Conservation (phyloP, 2,888 invertebrate species). For the Linhomoeus sp. region DNA sequence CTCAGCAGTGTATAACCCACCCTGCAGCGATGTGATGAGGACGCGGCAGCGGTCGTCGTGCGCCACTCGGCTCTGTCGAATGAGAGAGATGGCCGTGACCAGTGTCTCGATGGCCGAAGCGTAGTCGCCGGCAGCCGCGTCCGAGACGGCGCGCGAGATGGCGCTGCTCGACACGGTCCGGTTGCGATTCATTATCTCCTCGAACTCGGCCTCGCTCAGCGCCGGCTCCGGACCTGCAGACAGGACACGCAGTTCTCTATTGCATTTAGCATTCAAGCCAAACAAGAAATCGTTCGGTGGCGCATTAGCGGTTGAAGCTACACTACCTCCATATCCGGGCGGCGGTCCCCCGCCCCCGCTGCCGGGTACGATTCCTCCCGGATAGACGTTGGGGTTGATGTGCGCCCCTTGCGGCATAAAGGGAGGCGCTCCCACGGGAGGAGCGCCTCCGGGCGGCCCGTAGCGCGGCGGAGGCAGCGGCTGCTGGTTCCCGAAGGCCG, state of each 20-base stretch:
- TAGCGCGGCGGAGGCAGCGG: neutral
- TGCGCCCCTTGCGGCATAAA: slow-evolving; percentile 13
- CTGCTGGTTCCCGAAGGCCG: slow-evolving; percentile 1
- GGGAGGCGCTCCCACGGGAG: neutral
- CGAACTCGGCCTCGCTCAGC: slow-evolving; percentile 68
- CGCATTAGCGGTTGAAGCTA: too few species aligned
- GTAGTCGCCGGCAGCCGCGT: slow-evolving; percentile 69
- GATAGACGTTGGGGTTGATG: slow-evolving; percentile 16
- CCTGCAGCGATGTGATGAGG: slow-evolving; percentile 81
- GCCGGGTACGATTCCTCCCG: slow-evolving; percentile 2
- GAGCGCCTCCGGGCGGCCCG: neutral
- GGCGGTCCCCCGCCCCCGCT: neutral
- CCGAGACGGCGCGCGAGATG: slow-evolving; percentile 85
- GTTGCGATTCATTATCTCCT: slow-evolving; percentile 91
- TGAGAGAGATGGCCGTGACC: slow-evolving; percentile 90
- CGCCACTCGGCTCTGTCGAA: slow-evolving; percentile 88
- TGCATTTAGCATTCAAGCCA: too few species aligned
- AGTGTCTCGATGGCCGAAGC: slow-evolving; percentile 95
- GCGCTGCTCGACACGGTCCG: slow-evolving; percentile 80
- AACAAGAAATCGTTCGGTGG: too few species aligned
- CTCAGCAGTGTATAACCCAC: neutral
- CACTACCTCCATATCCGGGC: too few species aligned
- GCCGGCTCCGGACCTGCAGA: too few species aligned
- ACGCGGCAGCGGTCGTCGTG: slow-evolving; percentile 95
- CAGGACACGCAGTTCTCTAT: too few species aligned